A percentile compares a stretch with the other conserved stretches of the same genome.
These are phyloP conservation scores for Myanophis thanlyinensis DNA, from an alignment of 2,113 vertebrate genomes.

Conservation along the genomic window DNA sequence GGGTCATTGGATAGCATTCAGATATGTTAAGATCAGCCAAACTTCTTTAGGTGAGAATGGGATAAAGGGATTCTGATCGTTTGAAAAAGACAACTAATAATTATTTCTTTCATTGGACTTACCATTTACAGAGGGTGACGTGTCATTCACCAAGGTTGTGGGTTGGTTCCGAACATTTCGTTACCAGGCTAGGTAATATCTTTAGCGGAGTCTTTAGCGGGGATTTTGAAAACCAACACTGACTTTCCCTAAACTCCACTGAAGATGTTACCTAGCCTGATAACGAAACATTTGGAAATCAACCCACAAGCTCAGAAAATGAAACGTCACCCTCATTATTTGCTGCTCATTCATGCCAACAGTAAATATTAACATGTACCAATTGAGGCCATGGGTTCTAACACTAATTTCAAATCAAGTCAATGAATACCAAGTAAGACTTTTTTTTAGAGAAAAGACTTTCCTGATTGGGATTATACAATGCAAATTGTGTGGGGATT, in stretches of 20 bases:
- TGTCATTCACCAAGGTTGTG: too few relatives aligned
- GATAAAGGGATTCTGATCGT: not conserved
- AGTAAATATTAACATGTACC: not conserved
- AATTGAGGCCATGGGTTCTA: not conserved
- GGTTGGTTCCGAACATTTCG: too few relatives aligned
- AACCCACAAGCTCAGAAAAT: too few relatives aligned
- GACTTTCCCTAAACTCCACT: too few relatives aligned
- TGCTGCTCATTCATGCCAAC: not conserved
- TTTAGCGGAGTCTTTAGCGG: too few relatives aligned
- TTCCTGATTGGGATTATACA: not conserved
- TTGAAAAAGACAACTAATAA: not conserved
- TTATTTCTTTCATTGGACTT: not conserved
- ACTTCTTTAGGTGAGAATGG: not conserved
- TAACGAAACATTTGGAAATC: too few relatives aligned
- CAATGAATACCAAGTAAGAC: not conserved
- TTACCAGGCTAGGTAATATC: too few relatives aligned
- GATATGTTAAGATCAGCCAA: not conserved
- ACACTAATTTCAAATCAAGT: not conserved
- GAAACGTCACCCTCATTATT: not conserved
- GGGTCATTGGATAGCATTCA: not conserved
- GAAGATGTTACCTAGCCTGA: too few relatives aligned
- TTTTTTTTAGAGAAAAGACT: not conserved
- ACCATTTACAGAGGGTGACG: not conserved
- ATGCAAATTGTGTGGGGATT: not conserved
- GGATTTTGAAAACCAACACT: too few relatives aligned